phyloP scores from a whole-genome alignment of 2,888 invertebrate genomes.

The Volucella inflata region DNA sequence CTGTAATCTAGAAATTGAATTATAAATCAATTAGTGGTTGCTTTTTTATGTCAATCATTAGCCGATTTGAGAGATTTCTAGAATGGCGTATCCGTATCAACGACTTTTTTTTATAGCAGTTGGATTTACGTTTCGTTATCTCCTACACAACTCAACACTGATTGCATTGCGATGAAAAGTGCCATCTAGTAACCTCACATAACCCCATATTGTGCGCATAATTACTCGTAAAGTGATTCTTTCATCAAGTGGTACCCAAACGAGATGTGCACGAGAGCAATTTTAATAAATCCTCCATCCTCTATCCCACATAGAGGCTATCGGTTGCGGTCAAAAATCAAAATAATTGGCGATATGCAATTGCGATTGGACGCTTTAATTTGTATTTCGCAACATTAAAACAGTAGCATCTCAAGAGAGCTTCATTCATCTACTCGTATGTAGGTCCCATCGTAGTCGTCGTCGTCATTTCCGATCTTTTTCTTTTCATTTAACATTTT shows the following conservation, averaged over 20 bases:
- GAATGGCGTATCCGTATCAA: conserved; percentile 25
- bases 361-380: conserved; percentile 21
- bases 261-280: conserved; percentile 18
- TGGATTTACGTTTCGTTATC: conserved; percentile 34
- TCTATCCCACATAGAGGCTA: conserved; percentile 11
- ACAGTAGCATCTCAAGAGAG: conserved; percentile 35
- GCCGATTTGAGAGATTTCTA: conserved; percentile 11
- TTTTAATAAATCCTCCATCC: neutral
- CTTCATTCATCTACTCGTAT: conserved; percentile 49
- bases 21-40: too few species aligned
- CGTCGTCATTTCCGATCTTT: conserved; percentile 33
- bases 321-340: conserved; percentile 40
- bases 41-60: too few species aligned
- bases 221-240: conserved; percentile 19
- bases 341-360: conserved; percentile 60
- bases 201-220: conserved; percentile 56
- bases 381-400: conserved; percentile 27
- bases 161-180: conserved; percentile 31
- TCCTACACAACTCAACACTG: conserved; percentile 23
- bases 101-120: conserved; percentile 38
- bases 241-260: conserved; percentile 10
- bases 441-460: conserved; percentile 16
- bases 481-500: neutral
- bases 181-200: conserved; percentile 59
- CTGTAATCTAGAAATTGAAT: too few species aligned